A percentile compares a stretch with the other conserved stretches of the same genome.
These are phyloP conservation scores for Pontoporia blainvillei DNA, from an alignment of 2,113 vertebrate genomes.

Conservation along the genomic window DNA sequence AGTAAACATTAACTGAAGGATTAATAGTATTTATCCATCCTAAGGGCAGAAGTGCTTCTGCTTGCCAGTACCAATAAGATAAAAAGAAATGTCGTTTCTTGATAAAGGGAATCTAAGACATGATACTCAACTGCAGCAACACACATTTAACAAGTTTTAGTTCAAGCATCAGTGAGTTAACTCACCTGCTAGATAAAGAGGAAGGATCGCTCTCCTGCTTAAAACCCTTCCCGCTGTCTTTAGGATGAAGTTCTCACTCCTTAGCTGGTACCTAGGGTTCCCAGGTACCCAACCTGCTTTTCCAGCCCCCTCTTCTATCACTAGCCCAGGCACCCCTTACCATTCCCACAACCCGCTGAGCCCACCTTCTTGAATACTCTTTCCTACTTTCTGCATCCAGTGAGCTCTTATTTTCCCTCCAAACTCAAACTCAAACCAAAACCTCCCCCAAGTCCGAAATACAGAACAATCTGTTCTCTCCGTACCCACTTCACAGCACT, in stretches of 20 bases:
- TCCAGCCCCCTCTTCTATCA: background rate
- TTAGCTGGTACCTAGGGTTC: too few species aligned
- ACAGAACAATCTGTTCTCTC: background rate
- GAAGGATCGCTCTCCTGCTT: background rate
- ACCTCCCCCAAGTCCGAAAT: background rate
- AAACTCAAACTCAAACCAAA: background rate
- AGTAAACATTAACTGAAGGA: background rate
- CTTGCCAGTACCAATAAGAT: background rate
- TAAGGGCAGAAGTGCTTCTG: background rate
- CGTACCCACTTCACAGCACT: background rate
- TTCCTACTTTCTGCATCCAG: background rate
- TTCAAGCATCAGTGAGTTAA: background rate
- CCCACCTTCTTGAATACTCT: background rate
- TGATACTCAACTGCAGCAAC: background rate
- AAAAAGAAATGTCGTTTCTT: background rate
- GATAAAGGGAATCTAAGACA: background rate
- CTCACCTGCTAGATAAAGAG: background rate
- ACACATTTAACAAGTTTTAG: background rate
- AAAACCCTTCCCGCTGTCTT: background rate
- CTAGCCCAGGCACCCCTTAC: fast-evolving
- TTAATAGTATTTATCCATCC: background rate
- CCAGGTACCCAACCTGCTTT: background rate
- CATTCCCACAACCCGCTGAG: background rate
- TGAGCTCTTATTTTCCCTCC: background rate
- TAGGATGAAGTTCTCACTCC: background rate